Base-by-base conservation (phyloP, 2,888 invertebrate genomes). In the Helobdella robusta region DNA sequence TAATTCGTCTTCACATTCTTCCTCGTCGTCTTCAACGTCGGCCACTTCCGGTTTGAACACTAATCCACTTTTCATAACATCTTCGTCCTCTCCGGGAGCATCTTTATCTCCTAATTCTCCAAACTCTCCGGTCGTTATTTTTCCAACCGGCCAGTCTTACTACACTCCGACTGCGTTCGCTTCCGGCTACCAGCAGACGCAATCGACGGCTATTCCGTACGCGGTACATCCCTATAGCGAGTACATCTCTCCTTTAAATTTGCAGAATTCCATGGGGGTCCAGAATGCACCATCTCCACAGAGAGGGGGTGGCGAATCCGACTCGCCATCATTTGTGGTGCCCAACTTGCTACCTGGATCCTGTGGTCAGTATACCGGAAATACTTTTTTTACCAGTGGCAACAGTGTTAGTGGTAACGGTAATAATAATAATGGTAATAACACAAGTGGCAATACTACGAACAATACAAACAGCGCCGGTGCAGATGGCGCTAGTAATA, bases 21-120 rank as follows among this genome's bases (percentile, higher is more conserved):
- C 56, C 5, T 56, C 56, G 56, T 56, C 56, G 28, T 56, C 56
- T 1, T 56, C 56, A n/a, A 30, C 56, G 32, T 32, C 56, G 32
- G 32, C 56, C 1, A 30, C 32, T 56, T 56, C 56, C 32, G n/a
- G 28, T n/a, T 56, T 32, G n/a, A n/a, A n/a, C n/a, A n/a, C n/a
- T n/a, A n/a, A n/a, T n/a, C n/a, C n/a, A n/a, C n/a, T n/a, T n/a
- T n/a, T n/a, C n/a, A n/a, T n/a, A n/a, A n/a, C n/a, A n/a, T n/a
- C n/a, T n/a, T n/a, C n/a, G n/a, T n/a, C n/a, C n/a, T n/a, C n/a
- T n/a, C n/a, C n/a, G n/a, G n/a, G n/a, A n/a, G n/a, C n/a, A n/a
- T n/a, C n/a, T n/a, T n/a, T n/a, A n/a, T n/a, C n/a, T n/a, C n/a
- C n/a, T n/a, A n/a, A n/a, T n/a, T n/a, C n/a, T n/a, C n/a, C n/a